Base-by-base conservation (phyloP, 1,140 invertebrate genomes). In the Drosophila bifasciata region DNA sequence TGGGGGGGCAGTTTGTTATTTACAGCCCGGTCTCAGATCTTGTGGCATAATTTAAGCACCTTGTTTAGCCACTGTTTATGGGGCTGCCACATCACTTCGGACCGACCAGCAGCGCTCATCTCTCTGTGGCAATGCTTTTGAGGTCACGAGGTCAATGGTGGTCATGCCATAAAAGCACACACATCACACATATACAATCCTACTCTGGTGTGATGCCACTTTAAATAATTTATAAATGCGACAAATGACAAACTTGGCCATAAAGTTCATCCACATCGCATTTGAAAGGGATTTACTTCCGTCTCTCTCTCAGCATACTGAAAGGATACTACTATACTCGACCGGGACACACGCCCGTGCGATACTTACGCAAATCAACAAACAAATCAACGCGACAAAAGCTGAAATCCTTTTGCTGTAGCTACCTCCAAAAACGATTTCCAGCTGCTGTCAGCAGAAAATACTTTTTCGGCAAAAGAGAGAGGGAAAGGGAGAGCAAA, bases 31-130 rank as follows among this genome's bases (percentile, higher is more conserved):
- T 89, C 74, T 83, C 74, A 83, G 75, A 88, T 83, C 75, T 83
- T 86, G 84, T 89, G 84, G 83, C 83, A 86, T 86, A 88, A 86
- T 86, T 86, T 86, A 86, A 86, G 83, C 83, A 86, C 83, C 83
- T 86, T 86, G 78, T 86, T 86, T 86, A 86, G 83, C 83, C 83
- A 83, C 84, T 86, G 83, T 88, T 88, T 88, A 88, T 88, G 83
- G 79, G 83, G 77, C 64, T 75, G 78, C 78, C 83, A 75, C 83
- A 77, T 88, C 83, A 86, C 62, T 36, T 76, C n/a, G 79, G 75
- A 60, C 69, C 72, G 48, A n/a, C 71, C 41, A 15, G 41, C 28
- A 15, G 56, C 59, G 56, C 36, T 39, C 59, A 45, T 64, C 46
- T 50, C 46, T 50, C 25, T 39, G 59, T 59, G 69, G 41, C 32